A percentile compares a stretch with the other conserved stretches of the same genome.
These are phyloP conservation scores for Brachirus orientalis DNA, from an alignment of 2,113 vertebrate species.

Conservation along the genomic window DNA sequence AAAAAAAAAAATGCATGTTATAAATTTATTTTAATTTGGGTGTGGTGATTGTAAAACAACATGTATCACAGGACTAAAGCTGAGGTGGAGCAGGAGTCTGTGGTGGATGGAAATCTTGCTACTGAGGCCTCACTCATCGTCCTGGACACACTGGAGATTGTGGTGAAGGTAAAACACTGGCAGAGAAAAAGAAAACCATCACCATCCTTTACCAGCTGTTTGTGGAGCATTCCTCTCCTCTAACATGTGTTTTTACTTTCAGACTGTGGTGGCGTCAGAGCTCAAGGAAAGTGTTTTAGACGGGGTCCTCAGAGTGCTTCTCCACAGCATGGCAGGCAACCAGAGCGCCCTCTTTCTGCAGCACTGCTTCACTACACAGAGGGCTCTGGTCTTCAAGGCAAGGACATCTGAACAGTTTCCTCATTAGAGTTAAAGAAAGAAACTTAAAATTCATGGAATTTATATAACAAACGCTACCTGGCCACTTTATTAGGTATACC, in stretches of 20 bases:
- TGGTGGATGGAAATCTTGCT: conserved; percentile 91
- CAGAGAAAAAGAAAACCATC: background rate
- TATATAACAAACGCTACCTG: no score
- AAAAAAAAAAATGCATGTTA: no score
- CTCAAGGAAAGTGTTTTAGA: conserved; percentile 89
- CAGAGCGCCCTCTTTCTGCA: conserved; percentile 92
- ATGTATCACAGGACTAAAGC: conserved; percentile 83
- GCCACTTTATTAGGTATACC: no score
- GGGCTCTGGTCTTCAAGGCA: conserved; percentile 91
- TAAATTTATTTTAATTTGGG: background rate
- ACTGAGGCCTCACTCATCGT: conserved; percentile 89
- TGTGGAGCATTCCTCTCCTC: background rate
- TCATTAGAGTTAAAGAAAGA: background rate
- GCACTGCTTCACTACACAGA: conserved; percentile 92
- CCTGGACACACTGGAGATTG: conserved; percentile 89
- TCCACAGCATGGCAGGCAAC: conserved; percentile 89
- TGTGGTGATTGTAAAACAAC: conserved; percentile 7
- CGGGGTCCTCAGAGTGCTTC: conserved; percentile 87
- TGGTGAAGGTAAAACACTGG: conserved; percentile 86
- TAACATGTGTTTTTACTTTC: conserved; percentile 10
- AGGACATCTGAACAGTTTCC: background rate
- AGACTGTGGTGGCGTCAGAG: conserved; percentile 91
- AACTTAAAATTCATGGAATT: background rate
- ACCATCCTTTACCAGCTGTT: background rate
- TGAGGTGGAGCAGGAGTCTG: conserved; percentile 90